These are phyloP conservation scores for Poeciliopsis presidionis DNA, from an alignment of 2,797 vertebrate genomes.

Conservation along the genomic window DNA sequence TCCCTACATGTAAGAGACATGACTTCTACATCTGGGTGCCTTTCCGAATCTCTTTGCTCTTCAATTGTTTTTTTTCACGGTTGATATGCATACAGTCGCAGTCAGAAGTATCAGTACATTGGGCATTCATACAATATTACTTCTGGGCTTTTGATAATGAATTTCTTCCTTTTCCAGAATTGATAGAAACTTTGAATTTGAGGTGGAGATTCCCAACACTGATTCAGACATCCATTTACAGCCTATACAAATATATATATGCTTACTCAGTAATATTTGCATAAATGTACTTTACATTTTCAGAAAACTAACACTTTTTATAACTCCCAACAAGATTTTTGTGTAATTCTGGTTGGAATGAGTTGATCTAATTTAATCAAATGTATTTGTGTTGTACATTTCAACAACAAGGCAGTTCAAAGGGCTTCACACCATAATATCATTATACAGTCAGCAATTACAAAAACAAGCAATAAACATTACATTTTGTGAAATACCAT, in stretches of 20 bases:
- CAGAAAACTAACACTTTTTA: neutral
- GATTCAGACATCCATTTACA: neutral
- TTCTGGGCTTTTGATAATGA: neutral
- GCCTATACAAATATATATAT: neutral
- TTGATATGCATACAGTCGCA: constrained; percentile 9
- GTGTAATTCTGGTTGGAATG: neutral
- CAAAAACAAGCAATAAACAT: no score
- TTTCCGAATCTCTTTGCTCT: constrained; percentile 19
- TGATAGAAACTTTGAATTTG: neutral
- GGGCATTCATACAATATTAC: neutral
- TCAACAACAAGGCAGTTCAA: no score
- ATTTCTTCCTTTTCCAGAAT: neutral
- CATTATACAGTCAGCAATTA: no score
- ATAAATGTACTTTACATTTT: neutral
- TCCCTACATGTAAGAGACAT: constrained; percentile 17
- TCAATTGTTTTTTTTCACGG: constrained; percentile 26
- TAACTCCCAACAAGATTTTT: neutral
- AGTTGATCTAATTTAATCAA: neutral
- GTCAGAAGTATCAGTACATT: neutral
- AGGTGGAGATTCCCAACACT: neutral
- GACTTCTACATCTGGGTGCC: constrained; percentile 15
- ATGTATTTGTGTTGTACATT: no score
- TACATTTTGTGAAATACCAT: no score
- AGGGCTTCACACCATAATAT: no score
- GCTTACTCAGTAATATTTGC: neutral